phyloP scores from a whole-genome alignment of 2,888 invertebrate species.

The Conops quadrifasciatus region DNA sequence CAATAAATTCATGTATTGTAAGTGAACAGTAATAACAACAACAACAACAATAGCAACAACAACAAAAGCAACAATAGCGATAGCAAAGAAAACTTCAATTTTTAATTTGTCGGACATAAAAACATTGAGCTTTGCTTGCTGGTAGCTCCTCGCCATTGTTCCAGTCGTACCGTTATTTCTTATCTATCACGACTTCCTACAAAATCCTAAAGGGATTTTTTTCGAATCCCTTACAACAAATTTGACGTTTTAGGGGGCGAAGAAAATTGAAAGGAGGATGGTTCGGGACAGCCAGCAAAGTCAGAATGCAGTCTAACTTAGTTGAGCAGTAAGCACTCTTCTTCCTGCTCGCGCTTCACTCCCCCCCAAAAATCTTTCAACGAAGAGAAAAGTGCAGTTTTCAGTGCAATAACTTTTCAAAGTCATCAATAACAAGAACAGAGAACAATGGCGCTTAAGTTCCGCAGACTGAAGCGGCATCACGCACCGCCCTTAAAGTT shows the following conservation, averaged over 20 bases:
- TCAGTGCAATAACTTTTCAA: slow-evolving; percentile 43
- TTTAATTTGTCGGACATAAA: slow-evolving; percentile 29
- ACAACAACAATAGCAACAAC: background rate
- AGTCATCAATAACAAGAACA: slow-evolving; percentile 46
- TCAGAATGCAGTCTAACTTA: background rate
- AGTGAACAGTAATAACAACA: background rate
- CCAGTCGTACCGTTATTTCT: slow-evolving; percentile 24
- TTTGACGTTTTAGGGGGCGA: slow-evolving; percentile 13
- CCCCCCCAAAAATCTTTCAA: too few relatives aligned
- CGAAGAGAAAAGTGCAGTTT: slow-evolving; percentile 37
- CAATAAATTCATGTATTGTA: slow-evolving; percentile 15
- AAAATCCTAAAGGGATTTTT: slow-evolving; percentile 1
- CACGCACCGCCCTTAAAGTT: background rate
- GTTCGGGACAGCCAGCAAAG: background rate
- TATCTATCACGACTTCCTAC: slow-evolving; percentile 32
- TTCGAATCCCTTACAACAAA: slow-evolving; percentile 17
- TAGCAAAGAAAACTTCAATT: slow-evolving; percentile 28
- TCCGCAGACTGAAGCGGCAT: too few relatives aligned
- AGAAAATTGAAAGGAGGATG: background rate
- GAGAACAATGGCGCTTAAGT: slow-evolving; percentile 31
- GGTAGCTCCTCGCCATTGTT: background rate
- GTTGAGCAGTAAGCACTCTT: background rate
- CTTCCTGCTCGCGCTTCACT: too few relatives aligned
- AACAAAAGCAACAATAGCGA: slow-evolving; percentile 11
- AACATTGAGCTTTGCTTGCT: background rate